A percentile compares a stretch with the other conserved stretches of the same genome.
Evolutionary conservation across 53 echinoderm and acorn worm species (phyloP).

Genomic region (Mesocentrotus franciscanus): DNA sequence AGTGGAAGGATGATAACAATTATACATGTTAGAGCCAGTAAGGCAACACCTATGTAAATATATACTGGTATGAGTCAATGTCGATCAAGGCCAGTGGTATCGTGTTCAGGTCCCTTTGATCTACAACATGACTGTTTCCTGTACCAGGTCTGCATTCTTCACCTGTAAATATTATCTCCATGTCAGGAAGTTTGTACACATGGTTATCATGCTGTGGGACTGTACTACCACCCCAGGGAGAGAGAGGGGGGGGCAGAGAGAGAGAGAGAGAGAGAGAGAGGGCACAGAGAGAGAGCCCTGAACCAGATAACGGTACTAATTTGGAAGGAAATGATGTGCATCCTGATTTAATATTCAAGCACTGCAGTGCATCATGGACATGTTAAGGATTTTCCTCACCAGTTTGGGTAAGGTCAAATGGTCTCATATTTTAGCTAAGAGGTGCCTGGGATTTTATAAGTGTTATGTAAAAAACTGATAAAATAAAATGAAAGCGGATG

Average conservation of each 20-base stretch:
- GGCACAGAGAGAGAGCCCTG: not conserved
- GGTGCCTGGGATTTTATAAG: not conserved
- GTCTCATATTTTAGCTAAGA: not conserved
- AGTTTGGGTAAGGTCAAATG: constrained; percentile 16
- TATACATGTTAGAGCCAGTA: not conserved
- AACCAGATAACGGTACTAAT: not conserved
- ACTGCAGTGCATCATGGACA: not conserved
- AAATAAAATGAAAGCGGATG: not conserved
- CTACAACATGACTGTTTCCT: not conserved
- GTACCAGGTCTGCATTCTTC: not conserved
- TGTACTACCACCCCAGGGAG: not conserved
- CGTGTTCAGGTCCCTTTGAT: not conserved
- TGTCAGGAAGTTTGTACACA: constrained; percentile 8
- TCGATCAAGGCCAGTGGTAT: not conserved
- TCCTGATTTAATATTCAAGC: not conserved
- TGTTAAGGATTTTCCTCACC: not conserved
- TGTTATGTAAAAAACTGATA: not conserved
- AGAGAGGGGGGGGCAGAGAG: not conserved
- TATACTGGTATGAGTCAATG: not conserved
- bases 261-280: not conserved
- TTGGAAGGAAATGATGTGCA: constrained; percentile 34
- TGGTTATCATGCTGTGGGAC: not conserved
- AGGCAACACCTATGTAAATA: not conserved
- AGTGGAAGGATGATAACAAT: too few relatives aligned
- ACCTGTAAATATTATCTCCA: constrained; percentile 25